A percentile compares a stretch with the other conserved stretches of the same genome.
Conservation (phyloP, 2,113 vertebrate species). For the Hoplias malabaricus region DNA sequence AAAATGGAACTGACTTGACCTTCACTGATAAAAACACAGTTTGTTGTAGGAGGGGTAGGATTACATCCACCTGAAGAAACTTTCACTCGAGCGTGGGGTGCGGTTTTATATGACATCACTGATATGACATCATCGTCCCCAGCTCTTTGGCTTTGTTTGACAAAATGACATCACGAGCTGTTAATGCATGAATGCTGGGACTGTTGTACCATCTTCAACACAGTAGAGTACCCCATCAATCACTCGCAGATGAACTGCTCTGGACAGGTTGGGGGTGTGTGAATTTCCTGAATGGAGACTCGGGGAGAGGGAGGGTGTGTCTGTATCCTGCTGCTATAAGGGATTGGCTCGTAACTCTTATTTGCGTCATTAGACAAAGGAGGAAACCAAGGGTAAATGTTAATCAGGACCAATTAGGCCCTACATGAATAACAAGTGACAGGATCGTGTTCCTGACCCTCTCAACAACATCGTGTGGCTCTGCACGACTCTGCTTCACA, state of each 20-base stretch:
- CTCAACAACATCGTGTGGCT: neutral
- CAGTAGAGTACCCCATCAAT: conserved; percentile 65
- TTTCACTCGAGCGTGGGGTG: neutral
- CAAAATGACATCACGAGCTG: conserved; percentile 46
- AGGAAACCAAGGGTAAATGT: conserved; percentile 31
- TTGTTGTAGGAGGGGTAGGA: too few species aligned
- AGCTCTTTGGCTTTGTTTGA: neutral
- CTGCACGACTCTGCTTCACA: neutral
- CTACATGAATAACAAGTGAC: conserved; percentile 20
- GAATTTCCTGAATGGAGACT: conserved; percentile 1
- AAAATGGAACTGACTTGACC: too few species aligned
- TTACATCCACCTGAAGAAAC: too few species aligned
- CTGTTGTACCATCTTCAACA: conserved; percentile 44
- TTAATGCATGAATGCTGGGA: conserved; percentile 57
- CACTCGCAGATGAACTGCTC: conserved; percentile 50
- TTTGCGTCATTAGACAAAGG: conserved; percentile 42
- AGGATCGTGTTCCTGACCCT: neutral
- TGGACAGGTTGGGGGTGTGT: conserved; percentile 30
- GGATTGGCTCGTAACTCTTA: conserved; percentile 38
- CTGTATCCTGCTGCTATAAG: conserved; percentile 19
- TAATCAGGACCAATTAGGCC: conserved; percentile 35
- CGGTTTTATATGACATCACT: neutral
- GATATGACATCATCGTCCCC: conserved; percentile 43
- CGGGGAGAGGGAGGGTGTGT: conserved; percentile 20
- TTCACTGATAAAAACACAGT: too few species aligned